These are phyloP conservation scores for Drosophila differens DNA, from an alignment of 2,888 invertebrate genomes.

Conservation along the genomic window DNA sequence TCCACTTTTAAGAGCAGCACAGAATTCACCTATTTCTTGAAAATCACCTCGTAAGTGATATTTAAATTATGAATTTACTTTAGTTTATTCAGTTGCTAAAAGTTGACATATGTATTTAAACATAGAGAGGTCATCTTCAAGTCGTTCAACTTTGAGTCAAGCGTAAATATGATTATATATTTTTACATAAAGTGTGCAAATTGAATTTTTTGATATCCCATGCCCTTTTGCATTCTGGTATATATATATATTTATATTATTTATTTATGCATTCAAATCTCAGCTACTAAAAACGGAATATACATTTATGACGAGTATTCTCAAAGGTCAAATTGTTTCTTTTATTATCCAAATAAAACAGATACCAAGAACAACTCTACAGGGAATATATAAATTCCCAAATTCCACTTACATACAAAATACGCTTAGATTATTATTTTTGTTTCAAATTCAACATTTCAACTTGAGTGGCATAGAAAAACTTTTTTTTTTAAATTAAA, in stretches of 20 bases:
- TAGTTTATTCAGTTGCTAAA: background rate
- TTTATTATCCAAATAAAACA: background rate
- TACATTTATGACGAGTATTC: background rate
- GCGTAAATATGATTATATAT: constrained; percentile 1
- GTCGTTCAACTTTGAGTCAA: background rate
- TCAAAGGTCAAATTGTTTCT: background rate
- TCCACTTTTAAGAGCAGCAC: background rate
- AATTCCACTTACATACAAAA: background rate
- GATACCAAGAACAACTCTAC: background rate
- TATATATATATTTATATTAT: constrained; percentile 19
- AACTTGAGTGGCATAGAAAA: too few relatives aligned
- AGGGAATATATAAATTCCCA: background rate
- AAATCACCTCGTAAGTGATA: background rate
- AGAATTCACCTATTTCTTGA: background rate
- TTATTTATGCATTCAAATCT: constrained; percentile 30
- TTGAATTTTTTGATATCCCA: constrained; percentile 3
- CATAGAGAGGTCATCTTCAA: background rate
- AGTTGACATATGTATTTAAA: background rate
- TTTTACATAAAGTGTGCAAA: constrained; percentile 5
- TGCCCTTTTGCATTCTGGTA: background rate
- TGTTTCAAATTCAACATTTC: background rate
- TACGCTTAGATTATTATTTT: background rate
- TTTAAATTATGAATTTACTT: background rate
- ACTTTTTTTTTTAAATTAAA: background rate
- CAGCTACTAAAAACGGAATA: constrained; percentile 15